phyloP scores from a whole-genome alignment of 2,888 invertebrate species.

The Tolmerus cingulatus region DNA sequence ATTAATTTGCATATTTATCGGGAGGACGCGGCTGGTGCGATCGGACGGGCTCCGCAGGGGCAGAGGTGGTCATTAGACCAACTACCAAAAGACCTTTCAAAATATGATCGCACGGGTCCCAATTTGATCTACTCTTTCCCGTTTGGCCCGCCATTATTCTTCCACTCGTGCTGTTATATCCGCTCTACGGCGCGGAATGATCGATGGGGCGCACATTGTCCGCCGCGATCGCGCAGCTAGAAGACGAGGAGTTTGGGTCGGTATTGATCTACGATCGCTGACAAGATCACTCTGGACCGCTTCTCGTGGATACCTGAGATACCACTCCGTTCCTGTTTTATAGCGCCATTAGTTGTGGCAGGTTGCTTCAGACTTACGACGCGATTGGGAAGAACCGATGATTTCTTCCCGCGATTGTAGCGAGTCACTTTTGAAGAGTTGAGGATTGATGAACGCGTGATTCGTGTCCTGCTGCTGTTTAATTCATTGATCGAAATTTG shows the following conservation, averaged over 20 bases:
- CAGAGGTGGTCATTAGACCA: neutral
- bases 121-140: constrained; percentile 36
- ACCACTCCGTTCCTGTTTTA: neutral
- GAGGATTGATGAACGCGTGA: neutral
- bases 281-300: constrained; percentile 4
- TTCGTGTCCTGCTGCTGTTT: neutral
- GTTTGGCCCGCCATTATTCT: constrained; percentile 17
- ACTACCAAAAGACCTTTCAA: constrained; percentile 6
- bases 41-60: neutral
- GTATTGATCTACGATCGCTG: constrained; percentile 33
- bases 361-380: neutral
- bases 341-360: constrained; percentile 25
- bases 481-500: too few species aligned
- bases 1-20: constrained; percentile 37
- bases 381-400: neutral
- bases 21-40: neutral
- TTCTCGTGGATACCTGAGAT: neutral
- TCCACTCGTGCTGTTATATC: constrained; percentile 32
- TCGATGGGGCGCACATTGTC: neutral
- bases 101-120: constrained; percentile 6
- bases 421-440: neutral
- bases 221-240: neutral
- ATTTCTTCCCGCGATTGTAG: neutral
- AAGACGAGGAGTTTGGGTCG: neutral
- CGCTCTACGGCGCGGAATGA: neutral